These are phyloP conservation scores for Nothocercus julius DNA, from an alignment of 2,113 vertebrate genomes.

Conservation along the genomic window DNA sequence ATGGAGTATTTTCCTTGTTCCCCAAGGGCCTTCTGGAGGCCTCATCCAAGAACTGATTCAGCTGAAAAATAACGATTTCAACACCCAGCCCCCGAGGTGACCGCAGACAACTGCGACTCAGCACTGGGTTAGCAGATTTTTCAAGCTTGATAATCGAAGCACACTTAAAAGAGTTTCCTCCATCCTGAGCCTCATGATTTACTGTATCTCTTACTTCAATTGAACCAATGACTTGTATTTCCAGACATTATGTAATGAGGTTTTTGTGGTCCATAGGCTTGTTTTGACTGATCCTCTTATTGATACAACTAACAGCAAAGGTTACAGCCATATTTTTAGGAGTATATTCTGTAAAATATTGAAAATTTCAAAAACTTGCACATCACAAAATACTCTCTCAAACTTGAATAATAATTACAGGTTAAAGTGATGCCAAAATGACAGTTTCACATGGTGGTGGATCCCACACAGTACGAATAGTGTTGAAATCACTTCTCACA, in stretches of 20 bases:
- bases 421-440: neutral
- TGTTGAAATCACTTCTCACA: rapidly evolving
- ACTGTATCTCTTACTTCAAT: conserved; percentile 42
- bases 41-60: neutral
- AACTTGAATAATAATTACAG: neutral
- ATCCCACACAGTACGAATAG: neutral
- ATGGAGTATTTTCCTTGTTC: neutral
- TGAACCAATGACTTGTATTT: conserved; percentile 5
- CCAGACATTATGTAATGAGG: conserved; percentile 68
- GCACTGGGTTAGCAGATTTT: neutral
- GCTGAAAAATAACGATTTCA: neutral
- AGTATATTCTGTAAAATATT: neutral
- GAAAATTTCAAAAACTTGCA: neutral
- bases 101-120: neutral
- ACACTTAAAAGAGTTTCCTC: conserved; percentile 45
- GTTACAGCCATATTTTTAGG: neutral
- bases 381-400: neutral
- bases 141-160: conserved; percentile 15
- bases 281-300: neutral
- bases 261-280: conserved; percentile 58
- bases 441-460: neutral
- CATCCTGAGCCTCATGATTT: conserved; percentile 46
- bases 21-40: neutral
- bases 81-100: conserved; percentile 22
- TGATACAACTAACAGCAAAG: neutral